Evolutionary conservation across 2,113 vertebrate genomes (phyloP).

Genomic region (Clarias macrocephalus): DNA sequence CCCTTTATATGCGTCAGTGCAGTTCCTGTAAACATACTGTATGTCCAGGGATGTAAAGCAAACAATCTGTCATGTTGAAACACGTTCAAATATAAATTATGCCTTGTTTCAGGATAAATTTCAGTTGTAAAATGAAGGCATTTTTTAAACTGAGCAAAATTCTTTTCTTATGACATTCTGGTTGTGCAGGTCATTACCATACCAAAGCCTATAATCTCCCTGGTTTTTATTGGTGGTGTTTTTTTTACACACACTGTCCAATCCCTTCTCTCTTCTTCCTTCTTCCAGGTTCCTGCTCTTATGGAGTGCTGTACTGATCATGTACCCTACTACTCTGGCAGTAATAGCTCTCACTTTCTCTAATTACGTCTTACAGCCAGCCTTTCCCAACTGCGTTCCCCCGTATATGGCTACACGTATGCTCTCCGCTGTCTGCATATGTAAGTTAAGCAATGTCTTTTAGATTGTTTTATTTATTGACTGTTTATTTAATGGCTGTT

Average conservation of each 20-base stretch:
- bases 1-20: not conserved
- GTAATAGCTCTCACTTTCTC: constrained; percentile 96
- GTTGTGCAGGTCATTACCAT: not conserved
- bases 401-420: constrained; percentile 85
- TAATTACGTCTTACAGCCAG: constrained; percentile 91
- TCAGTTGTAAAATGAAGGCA: not conserved
- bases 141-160: not conserved
- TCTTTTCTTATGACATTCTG: not conserved
- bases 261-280: not conserved
- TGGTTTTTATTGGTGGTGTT: not conserved
- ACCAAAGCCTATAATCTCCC: not conserved
- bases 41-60: not conserved
- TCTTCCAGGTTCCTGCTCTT: constrained; percentile 86
- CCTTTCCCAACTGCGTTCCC: constrained; percentile 89
- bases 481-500: not conserved
- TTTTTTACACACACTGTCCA: not conserved
- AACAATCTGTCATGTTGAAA: not conserved
- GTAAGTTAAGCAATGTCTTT: constrained; percentile 75
- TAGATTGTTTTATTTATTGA: not conserved
- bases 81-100: not conserved
- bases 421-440: constrained; percentile 88
- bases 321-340: constrained; percentile 94
- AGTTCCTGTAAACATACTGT: not conserved
- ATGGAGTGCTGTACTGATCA: constrained; percentile 94
- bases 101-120: not conserved